These are phyloP conservation scores for Napeogenes sylphis DNA, from an alignment of 2,888 invertebrate species.

Conservation along the genomic window DNA sequence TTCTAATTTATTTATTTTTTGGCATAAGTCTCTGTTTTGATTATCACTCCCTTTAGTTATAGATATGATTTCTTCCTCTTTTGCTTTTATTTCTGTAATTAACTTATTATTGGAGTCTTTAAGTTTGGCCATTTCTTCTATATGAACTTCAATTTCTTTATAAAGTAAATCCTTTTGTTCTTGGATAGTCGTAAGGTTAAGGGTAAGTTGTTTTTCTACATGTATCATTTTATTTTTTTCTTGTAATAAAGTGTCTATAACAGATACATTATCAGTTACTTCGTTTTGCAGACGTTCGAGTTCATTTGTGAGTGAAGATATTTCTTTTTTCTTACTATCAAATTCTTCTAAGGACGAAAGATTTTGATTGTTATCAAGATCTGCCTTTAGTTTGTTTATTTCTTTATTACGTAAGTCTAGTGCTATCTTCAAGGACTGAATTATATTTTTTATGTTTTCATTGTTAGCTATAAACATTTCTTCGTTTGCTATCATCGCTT, in stretches of 20 bases:
- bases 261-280: slow-evolving; percentile 38
- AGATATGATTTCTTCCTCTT: slow-evolving; percentile 35
- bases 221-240: slow-evolving; percentile 38
- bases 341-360: slow-evolving; percentile 33
- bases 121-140: slow-evolving; percentile 33
- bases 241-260: slow-evolving; percentile 41
- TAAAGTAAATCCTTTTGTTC: slow-evolving; percentile 16
- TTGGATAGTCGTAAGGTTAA: slow-evolving; percentile 34
- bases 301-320: slow-evolving; percentile 39
- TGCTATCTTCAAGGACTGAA: slow-evolving; percentile 51
- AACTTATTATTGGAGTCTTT: slow-evolving; percentile 41
- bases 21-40: slow-evolving; percentile 36
- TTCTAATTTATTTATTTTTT: slow-evolving; percentile 40
- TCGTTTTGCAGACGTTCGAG: slow-evolving; percentile 38
- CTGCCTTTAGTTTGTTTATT: slow-evolving; percentile 46
- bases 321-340: slow-evolving; percentile 41
- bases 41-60: slow-evolving; percentile 35
- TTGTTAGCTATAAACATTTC: slow-evolving; percentile 59
- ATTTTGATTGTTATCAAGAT: slow-evolving; percentile 23
- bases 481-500: slow-evolving; percentile 58
- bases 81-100: slow-evolving; percentile 30
- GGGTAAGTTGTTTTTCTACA: slow-evolving; percentile 37
- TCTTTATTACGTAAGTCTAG: slow-evolving; percentile 52
- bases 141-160: slow-evolving; percentile 32
- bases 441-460: slow-evolving; percentile 63